phyloP scores from a whole-genome alignment of 1,140 invertebrate genomes.

The Euglossa dilemma region DNA sequence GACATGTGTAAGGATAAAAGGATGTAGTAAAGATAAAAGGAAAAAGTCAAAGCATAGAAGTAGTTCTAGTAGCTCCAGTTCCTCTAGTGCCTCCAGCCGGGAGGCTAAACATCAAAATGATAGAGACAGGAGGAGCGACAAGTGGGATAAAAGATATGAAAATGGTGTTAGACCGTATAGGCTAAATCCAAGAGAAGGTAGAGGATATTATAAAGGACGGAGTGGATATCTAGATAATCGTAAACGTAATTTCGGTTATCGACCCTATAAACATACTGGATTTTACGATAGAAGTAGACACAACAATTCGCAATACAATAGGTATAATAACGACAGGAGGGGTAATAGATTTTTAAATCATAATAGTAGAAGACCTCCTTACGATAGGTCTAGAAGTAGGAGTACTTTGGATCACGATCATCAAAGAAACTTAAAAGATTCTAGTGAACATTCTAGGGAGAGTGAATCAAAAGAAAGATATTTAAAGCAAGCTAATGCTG shows the following conservation, averaged over 20 bases:
- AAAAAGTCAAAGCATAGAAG: constrained; percentile 67
- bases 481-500: constrained; percentile 35
- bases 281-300: constrained; percentile 70
- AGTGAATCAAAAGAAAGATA: constrained; percentile 49
- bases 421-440: constrained; percentile 41
- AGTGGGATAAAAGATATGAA: constrained; percentile 56
- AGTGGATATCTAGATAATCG: constrained; percentile 44
- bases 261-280: constrained; percentile 60
- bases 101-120: constrained; percentile 33
- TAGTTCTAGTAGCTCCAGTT: constrained; percentile 66
- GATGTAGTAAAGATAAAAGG: constrained; percentile 70
- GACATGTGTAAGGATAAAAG: too few species aligned
- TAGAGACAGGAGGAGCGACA: constrained; percentile 45
- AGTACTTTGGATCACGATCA: constrained; percentile 45
- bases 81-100: constrained; percentile 50
- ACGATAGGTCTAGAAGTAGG: constrained; percentile 60
- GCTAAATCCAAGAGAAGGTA: constrained; percentile 33
- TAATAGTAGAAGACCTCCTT: constrained; percentile 58
- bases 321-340: constrained; percentile 62
- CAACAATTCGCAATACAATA: constrained; percentile 63
- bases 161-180: constrained; percentile 56
- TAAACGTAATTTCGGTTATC: constrained; percentile 40
- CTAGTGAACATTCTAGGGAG: constrained; percentile 40
- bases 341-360: constrained; percentile 54
- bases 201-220: constrained; percentile 50